These are phyloP conservation scores for Frankliniella intonsa DNA, from an alignment of 2,888 invertebrate genomes.

Conservation along the genomic window DNA sequence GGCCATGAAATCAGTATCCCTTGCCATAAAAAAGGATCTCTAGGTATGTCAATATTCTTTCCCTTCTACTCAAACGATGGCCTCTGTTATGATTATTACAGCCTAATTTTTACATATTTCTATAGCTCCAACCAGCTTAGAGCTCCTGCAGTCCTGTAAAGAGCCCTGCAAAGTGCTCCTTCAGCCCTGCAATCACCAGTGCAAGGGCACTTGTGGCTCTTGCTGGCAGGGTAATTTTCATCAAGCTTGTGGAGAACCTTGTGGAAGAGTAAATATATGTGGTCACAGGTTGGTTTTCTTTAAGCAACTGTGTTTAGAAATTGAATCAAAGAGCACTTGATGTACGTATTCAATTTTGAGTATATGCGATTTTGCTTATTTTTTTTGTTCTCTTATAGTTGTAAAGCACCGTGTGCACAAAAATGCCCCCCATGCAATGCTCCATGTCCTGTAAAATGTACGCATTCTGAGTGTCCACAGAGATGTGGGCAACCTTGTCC, in stretches of 20 bases:
- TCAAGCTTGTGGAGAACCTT: not conserved
- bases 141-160: not conserved
- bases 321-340: not conserved
- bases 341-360: not conserved
- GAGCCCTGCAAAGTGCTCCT: not conserved
- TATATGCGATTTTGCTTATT: no score
- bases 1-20: not conserved
- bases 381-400: not conserved
- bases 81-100: not conserved
- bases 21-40: not conserved
- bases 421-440: not conserved
- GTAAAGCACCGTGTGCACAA: not conserved
- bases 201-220: not conserved
- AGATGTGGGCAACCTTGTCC: not conserved
- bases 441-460: not conserved
- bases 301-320: not conserved
- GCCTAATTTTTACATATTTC: not conserved
- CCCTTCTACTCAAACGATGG: not conserved
- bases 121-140: not conserved
- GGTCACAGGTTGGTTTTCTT: constrained; percentile 39
- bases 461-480: not conserved
- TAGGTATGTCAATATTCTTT: not conserved
- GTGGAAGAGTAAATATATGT: constrained; percentile 39
- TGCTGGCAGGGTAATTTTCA: not conserved
- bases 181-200: not conserved